phyloP scores from a whole-genome alignment of 1,140 invertebrate species.

The Theocolax elegans region DNA sequence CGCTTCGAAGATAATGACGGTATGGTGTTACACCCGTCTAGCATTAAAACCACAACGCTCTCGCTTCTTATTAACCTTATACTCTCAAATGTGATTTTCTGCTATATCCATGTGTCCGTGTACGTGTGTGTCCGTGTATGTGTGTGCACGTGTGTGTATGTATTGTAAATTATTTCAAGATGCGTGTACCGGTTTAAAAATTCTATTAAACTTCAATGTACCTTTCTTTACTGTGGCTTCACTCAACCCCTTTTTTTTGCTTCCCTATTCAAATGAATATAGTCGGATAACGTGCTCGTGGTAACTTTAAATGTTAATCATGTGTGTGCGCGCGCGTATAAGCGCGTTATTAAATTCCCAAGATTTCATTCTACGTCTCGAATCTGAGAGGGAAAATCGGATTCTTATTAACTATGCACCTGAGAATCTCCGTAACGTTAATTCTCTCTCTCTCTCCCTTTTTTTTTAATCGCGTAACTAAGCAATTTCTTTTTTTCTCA shows the following conservation, averaged over 20 bases:
- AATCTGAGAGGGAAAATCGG: neutral
- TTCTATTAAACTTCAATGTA: slow-evolving; percentile 37
- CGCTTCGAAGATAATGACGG: slow-evolving; percentile 17
- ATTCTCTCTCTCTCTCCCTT: too few species aligned
- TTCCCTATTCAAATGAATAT: slow-evolving; percentile 16
- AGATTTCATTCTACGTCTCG: slow-evolving; percentile 4
- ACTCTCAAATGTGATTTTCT: too few species aligned
- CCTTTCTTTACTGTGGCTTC: neutral
- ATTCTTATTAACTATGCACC: neutral
- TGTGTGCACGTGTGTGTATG: too few species aligned
- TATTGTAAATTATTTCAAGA: slow-evolving; percentile 29
- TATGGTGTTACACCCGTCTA: neutral
- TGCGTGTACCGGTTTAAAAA: slow-evolving; percentile 26
- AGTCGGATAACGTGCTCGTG: slow-evolving; percentile 2
- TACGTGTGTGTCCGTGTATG: too few species aligned
- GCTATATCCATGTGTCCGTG: too few species aligned
- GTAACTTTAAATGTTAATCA: slow-evolving; percentile 29
- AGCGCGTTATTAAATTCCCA: slow-evolving; percentile 23
- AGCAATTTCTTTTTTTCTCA: too few species aligned
- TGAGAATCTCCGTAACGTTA: too few species aligned
- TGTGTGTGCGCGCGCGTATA: slow-evolving; percentile 15
- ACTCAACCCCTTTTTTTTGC: slow-evolving; percentile 13
- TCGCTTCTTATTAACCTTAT: too few species aligned
- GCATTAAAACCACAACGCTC: slow-evolving; percentile 19
- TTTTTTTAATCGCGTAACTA: too few species aligned